Percentiles rank a stretch among this genome's conserved stretches.
These are phyloP conservation scores for Drosophila fulvimacula DNA, from an alignment of 2,888 invertebrate genomes.

Conservation along the genomic window DNA sequence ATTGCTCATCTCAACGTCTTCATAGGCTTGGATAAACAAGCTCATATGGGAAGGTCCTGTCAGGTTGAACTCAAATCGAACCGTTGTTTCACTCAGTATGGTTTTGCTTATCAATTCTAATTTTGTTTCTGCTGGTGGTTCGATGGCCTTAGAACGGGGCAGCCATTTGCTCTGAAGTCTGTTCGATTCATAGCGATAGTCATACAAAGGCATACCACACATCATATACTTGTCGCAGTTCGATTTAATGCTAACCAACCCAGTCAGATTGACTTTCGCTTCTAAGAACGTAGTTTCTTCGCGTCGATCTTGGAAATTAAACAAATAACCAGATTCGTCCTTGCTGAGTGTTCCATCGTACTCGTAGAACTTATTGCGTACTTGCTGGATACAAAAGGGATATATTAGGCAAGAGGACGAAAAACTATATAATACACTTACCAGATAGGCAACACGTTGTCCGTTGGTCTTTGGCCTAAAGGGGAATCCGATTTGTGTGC, in stretches of 20 bases:
- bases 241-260: slow-evolving; percentile 48
- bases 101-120: slow-evolving; percentile 65
- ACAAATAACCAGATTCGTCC: slow-evolving; percentile 85
- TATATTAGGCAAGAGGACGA: slow-evolving; percentile 66
- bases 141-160: slow-evolving; percentile 52
- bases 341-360: slow-evolving; percentile 75
- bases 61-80: slow-evolving; percentile 68
- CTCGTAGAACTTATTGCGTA: slow-evolving; percentile 84
- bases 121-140: slow-evolving; percentile 60
- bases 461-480: slow-evolving; percentile 85
- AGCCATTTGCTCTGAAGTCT: slow-evolving; percentile 63
- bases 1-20: slow-evolving; percentile 61
- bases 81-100: slow-evolving; percentile 32
- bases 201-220: slow-evolving; percentile 76
- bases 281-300: slow-evolving; percentile 40
- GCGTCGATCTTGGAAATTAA: slow-evolving; percentile 84
- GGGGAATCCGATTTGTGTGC: slow-evolving; percentile 87
- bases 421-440: slow-evolving; percentile 55
- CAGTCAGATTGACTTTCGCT: slow-evolving; percentile 54
- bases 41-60: slow-evolving; percentile 77
- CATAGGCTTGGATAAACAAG: slow-evolving; percentile 71
- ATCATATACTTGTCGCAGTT: slow-evolving; percentile 71
- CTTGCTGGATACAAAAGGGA: slow-evolving; percentile 83
- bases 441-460: slow-evolving; percentile 84
- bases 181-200: slow-evolving; percentile 60